A percentile compares a stretch with the other conserved stretches of the same genome.
Conservation (phyloP, 37 sponge, comb jelly and placozoan species). For the Bolinopsis microptera region DNA sequence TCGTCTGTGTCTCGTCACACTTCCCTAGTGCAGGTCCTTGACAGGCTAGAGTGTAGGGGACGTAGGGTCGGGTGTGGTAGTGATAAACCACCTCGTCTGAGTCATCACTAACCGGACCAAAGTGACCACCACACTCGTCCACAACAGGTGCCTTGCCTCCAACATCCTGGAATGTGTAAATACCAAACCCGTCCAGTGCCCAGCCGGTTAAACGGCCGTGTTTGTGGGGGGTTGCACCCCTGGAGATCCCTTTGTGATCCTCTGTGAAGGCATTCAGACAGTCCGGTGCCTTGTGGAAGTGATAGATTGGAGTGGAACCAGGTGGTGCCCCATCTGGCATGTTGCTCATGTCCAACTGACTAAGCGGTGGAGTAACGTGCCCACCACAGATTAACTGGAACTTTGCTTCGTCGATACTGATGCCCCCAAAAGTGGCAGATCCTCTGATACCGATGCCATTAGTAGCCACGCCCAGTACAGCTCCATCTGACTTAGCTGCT, state of each 20-base stretch:
- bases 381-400: constrained; percentile 22
- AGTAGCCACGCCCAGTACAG: constrained; percentile 8
- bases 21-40: constrained; percentile 26
- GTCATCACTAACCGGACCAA: not conserved
- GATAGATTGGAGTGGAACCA: not conserved
- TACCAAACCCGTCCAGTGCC: constrained; percentile 48
- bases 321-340: not conserved
- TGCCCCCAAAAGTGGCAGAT: not conserved
- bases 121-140: constrained; percentile 55
- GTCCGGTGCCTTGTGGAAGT: constrained; percentile 31
- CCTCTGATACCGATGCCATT: constrained; percentile 6
- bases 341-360: not conserved
- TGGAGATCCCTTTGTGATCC: not conserved
- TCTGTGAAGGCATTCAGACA: not conserved
- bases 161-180: not conserved
- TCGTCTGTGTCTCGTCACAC: not conserved
- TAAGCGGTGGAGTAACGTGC: not conserved
- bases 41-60: constrained; percentile 39
- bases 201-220: not conserved
- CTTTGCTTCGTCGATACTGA: not conserved
- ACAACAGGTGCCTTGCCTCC: not conserved
- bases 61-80: constrained; percentile 43
- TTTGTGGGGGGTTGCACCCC: not conserved
- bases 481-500: not conserved
- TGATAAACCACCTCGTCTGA: constrained; percentile 1